Conservation (phyloP, 2,113 vertebrate genomes). For the Steatornis caripensis region DNA sequence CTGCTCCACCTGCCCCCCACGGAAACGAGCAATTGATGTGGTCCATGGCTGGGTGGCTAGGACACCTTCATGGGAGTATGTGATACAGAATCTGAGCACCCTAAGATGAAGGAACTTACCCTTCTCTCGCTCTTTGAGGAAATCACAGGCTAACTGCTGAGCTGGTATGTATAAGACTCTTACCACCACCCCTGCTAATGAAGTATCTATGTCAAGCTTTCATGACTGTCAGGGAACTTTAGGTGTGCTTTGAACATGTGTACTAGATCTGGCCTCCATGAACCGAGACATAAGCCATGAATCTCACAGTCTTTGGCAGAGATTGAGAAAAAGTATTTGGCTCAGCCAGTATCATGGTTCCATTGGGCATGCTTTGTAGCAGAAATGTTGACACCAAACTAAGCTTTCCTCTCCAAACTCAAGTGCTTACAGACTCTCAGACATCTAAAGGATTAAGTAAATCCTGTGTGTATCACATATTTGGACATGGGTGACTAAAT, state of each 20-base stretch:
- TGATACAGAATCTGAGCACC: background rate
- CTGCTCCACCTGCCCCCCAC: background rate
- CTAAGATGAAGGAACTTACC: background rate
- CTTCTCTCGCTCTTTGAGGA: background rate
- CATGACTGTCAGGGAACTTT: background rate
- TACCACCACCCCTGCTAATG: background rate
- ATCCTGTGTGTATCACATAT: conserved; percentile 60
- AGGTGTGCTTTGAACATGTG: conserved; percentile 1
- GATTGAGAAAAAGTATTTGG: conserved; percentile 36
- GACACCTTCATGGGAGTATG: background rate
- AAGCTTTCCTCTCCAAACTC: conserved; percentile 61
- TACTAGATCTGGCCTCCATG: background rate
- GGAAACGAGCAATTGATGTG: background rate
- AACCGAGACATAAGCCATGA: conserved; percentile 1
- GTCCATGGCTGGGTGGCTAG: background rate
- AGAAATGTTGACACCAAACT: conserved; percentile 61
- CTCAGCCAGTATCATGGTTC: conserved; percentile 53
- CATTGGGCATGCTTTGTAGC: conserved; percentile 49
- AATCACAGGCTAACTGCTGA: background rate
- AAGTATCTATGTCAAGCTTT: background rate
- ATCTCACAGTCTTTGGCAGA: conserved; percentile 27
- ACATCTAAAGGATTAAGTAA: conserved; percentile 62
- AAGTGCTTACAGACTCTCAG: conserved; percentile 36
- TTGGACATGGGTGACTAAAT: conserved; percentile 62
- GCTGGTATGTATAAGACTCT: background rate